Evolutionary conservation across 2,888 invertebrate genomes (phyloP).

Genomic region (Onchidella celtica): DNA sequence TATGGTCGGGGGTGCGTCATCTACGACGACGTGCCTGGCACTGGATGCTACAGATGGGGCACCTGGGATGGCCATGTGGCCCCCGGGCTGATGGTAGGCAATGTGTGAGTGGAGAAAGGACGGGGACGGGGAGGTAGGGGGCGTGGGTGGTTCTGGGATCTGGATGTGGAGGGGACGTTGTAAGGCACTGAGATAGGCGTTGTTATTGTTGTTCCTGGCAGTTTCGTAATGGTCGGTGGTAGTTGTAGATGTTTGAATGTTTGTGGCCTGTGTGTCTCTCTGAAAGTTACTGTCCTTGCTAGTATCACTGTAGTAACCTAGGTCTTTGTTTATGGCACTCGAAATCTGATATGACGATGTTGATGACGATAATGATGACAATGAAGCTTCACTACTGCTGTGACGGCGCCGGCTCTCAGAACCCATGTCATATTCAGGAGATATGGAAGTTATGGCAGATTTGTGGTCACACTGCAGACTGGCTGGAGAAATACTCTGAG

Average conservation of each 20-base stretch:
- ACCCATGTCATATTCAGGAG: background rate
- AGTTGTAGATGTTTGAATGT: background rate
- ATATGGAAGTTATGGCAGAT: background rate
- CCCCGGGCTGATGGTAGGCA: background rate
- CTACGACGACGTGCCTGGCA: background rate
- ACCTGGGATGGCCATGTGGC: background rate
- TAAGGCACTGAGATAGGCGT: constrained; percentile 19
- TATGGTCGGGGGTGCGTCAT: constrained; percentile 20
- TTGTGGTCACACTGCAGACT: background rate
- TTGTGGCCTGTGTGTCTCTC: background rate
- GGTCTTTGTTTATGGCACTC: background rate
- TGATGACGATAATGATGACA: background rate
- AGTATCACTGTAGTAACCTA: background rate
- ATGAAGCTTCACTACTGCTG: constrained; percentile 1
- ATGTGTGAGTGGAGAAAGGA: constrained; percentile 4
- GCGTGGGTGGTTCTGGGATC: constrained; percentile 13
- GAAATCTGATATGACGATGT: background rate
- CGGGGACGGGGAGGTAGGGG: background rate
- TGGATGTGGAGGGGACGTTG: constrained; percentile 42
- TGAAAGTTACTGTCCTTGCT: background rate
- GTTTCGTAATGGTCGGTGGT: background rate
- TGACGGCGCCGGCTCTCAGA: background rate
- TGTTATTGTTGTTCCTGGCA: background rate
- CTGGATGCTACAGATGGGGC: background rate
- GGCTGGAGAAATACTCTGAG: background rate